A percentile compares a stretch with the other conserved stretches of the same genome.
Evolutionary conservation across 2,797 vertebrate genomes (phyloP).

Genomic region (Amniataba percoides): DNA sequence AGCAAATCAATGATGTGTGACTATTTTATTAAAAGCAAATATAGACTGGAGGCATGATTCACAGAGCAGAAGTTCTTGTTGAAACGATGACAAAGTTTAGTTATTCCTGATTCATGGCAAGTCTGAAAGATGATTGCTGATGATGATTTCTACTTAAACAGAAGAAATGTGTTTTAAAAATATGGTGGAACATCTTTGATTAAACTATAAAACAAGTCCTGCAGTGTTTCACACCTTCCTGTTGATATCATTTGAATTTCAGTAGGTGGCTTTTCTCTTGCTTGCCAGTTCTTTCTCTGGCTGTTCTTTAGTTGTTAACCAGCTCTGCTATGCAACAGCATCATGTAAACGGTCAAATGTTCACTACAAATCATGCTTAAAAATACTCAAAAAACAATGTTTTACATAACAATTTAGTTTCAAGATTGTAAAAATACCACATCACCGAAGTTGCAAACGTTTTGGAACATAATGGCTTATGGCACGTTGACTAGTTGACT

Average conservation of each 20-base stretch:
- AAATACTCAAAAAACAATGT: background rate
- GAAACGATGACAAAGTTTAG: background rate
- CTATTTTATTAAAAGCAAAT: constrained; percentile 16
- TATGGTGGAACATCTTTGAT: background rate
- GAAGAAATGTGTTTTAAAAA: background rate
- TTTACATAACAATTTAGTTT: background rate
- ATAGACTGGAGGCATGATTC: background rate
- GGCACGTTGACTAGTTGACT: too few species aligned
- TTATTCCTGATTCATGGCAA: background rate
- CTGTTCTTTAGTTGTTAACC: background rate
- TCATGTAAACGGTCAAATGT: background rate
- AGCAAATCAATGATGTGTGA: constrained; percentile 1
- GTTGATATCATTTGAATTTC: background rate
- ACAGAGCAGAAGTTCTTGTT: background rate
- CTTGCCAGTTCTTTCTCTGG: background rate
- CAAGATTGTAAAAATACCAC: background rate
- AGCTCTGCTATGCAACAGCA: background rate
- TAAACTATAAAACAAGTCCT: background rate
- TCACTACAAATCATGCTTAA: background rate
- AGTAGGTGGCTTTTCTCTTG: background rate
- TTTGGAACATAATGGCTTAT: background rate
- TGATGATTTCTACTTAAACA: background rate
- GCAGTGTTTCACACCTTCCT: background rate
- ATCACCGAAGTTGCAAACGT: background rate
- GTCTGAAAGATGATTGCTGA: background rate